Evolutionary conservation across 2,888 invertebrate species (phyloP).

Genomic region (Gerosis bhagava): DNA sequence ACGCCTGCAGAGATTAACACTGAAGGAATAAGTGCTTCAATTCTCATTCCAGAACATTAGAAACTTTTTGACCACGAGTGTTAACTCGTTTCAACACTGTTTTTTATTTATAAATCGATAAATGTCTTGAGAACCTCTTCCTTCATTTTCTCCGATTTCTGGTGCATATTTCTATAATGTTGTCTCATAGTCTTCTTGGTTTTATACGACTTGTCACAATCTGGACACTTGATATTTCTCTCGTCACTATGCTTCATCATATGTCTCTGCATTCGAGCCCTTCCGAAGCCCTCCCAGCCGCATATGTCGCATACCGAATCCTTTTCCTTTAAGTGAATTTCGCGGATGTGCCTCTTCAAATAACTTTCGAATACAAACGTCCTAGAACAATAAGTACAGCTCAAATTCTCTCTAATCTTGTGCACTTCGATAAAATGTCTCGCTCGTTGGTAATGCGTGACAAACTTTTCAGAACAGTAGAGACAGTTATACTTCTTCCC

Average conservation of each 20-base stretch:
- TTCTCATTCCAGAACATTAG: too few species aligned
- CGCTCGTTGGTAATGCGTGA: conserved; percentile 33
- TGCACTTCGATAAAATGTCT: conserved; percentile 37
- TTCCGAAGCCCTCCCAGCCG: conserved; percentile 41
- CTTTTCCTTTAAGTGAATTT: conserved; percentile 46
- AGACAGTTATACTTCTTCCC: conserved; percentile 35
- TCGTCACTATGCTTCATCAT: conserved; percentile 44
- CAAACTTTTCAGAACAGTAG: conserved; percentile 33
- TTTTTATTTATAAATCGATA: too few species aligned
- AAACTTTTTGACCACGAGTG: too few species aligned
- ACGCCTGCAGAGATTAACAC: too few species aligned
- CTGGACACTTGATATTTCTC: conserved; percentile 41
- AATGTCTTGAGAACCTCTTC: too few species aligned
- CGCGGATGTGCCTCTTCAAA: conserved; percentile 41
- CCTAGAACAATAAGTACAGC: conserved; percentile 34
- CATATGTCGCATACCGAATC: conserved; percentile 46
- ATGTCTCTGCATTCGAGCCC: conserved; percentile 39
- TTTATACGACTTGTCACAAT: conserved; percentile 46
- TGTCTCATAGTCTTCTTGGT: conserved; percentile 44
- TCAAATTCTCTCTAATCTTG: conserved; percentile 29
- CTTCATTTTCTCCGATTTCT: too few species aligned
- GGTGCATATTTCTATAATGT: conserved; percentile 42
- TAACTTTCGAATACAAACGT: conserved; percentile 36
- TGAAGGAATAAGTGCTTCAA: too few species aligned
- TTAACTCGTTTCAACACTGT: too few species aligned